phyloP scores from a whole-genome alignment of 2,888 invertebrate species.

The Tetragonula carbonaria region DNA sequence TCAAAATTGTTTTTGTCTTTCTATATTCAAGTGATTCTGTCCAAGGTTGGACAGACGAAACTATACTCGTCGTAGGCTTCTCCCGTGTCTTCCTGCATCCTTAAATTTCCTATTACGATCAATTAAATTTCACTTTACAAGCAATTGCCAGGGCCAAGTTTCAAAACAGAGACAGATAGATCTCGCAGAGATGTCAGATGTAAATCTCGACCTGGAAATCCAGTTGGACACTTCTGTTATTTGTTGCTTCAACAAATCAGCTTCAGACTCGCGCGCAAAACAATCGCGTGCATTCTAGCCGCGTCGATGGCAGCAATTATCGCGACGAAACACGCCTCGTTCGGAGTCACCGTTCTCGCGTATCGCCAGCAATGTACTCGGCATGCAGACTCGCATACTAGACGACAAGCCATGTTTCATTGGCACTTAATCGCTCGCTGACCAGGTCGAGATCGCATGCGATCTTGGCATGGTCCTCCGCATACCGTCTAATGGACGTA shows the following conservation, averaged over 20 bases:
- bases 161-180: background rate
- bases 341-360: conserved; percentile 31
- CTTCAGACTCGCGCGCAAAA: background rate
- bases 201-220: background rate
- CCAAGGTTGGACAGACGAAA: too few species aligned
- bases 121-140: background rate
- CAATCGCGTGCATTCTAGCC: conserved; percentile 1
- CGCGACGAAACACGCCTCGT: conserved; percentile 30
- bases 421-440: conserved; percentile 42
- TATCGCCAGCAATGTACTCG: conserved; percentile 39
- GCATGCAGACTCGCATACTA: conserved; percentile 45
- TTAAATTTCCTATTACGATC: background rate
- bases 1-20: too few species aligned
- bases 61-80: too few species aligned
- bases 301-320: conserved; percentile 26
- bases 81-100: background rate
- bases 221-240: background rate
- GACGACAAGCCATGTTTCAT: conserved; percentile 59
- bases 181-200: background rate
- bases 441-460: conserved; percentile 53
- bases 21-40: too few species aligned
- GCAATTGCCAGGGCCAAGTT: background rate
- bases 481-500: conserved; percentile 26
- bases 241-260: background rate
- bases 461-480: conserved; percentile 61